Evolutionary conservation across 1,140 invertebrate species (phyloP), one percentile per base, ranked within the genome.

Genomic region (Drosophila subobscura): DNA sequence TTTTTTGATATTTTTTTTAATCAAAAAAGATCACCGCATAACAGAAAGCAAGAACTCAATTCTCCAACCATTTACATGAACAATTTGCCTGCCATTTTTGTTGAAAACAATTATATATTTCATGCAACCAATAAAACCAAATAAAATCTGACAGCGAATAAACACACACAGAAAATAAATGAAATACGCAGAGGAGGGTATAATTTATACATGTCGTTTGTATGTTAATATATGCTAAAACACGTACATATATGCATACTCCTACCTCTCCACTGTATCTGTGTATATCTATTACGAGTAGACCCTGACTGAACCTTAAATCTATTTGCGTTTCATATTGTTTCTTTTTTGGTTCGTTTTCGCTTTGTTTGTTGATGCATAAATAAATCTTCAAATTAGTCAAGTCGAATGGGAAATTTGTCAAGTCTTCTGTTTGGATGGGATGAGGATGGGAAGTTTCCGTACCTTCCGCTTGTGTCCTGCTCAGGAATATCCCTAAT

Each of bases 301-400:
- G 58, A 54, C 51, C 12, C 53, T 22, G 41, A 44, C 47, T 41
- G 42, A 45, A 54, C 63, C 49, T 44, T 51, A 68, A 68, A 68
- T 68, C 65, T 68, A 68, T 68, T 68, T 68, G 65, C 65, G 65
- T 68, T 68, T 47, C 65, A 56, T 49, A 33, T 68, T 42, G 63
- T 41, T 68, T 68, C 56, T 56, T 33, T 29, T 49, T 66, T 49
- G 65, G 41, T 67, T 68, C 49, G 55, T 44, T 29, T 58, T 66
- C 40, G 29, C 8, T 40, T 67, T 67, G 50, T 68, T 14, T 68
- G 50, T 64, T 68, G 63, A 68, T 68, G 65, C 65, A 68, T 68
- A 68, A 68, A 68, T 68, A 68, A 68, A 50, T 72, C 56, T 60
- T 51, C 63, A 68, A 76, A 77, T 71, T 77, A 71, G 74, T 77